Conservation (phyloP, 2,888 invertebrate species). For the Andrena trimmerana region DNA sequence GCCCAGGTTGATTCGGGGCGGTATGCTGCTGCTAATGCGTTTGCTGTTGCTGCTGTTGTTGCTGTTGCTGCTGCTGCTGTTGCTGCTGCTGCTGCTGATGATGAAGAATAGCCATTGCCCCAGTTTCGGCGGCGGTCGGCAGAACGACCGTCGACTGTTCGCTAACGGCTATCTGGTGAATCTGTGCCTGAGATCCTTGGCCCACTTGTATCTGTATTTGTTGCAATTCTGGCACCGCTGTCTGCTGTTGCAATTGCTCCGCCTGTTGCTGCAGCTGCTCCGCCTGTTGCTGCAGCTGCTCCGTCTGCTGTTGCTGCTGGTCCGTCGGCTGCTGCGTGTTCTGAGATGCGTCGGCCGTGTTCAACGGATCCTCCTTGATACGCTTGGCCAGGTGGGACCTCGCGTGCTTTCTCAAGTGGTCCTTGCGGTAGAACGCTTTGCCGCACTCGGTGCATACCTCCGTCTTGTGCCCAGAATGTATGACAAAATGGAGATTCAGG, state of each 20-base stretch:
- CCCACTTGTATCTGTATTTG: conserved; percentile 81
- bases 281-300: conserved; percentile 80
- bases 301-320: conserved; percentile 73
- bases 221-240: conserved; percentile 69
- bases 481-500: conserved; percentile 93
- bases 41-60: conserved; percentile 75
- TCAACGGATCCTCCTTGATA: conserved; percentile 88
- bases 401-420: conserved; percentile 92
- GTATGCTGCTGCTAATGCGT: conserved; percentile 81
- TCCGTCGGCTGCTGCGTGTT: conserved; percentile 83
- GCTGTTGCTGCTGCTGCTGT: conserved; percentile 77
- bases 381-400: conserved; percentile 92
- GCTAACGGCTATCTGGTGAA: conserved; percentile 83
- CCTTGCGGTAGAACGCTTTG: conserved; percentile 92
- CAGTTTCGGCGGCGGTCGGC: conserved; percentile 86
- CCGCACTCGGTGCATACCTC: conserved; percentile 92
- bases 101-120: conserved; percentile 84
- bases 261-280: conserved; percentile 81
- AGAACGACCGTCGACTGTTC: conserved; percentile 86
- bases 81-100: conserved; percentile 84
- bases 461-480: conserved; percentile 94
- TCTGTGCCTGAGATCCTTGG: conserved; percentile 83
- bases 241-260: conserved; percentile 78
- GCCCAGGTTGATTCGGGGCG: conserved; percentile 76
- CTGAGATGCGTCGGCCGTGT: conserved; percentile 80